These are phyloP conservation scores for Pseudoatta argentina DNA, from an alignment of 1,140 invertebrate genomes.

Conservation along the genomic window DNA sequence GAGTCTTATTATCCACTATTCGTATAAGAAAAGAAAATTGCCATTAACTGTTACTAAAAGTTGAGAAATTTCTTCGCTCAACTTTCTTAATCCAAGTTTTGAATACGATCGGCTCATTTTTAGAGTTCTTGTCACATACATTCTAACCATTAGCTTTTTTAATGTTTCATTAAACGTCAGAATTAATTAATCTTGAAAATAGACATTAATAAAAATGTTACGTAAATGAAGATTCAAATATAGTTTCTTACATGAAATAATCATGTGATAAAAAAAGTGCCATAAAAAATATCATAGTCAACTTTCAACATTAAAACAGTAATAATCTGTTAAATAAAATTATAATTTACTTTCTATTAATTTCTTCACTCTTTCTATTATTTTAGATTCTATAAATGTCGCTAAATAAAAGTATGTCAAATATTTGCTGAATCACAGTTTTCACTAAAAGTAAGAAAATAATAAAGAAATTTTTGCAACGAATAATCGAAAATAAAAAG, in stretches of 20 bases:
- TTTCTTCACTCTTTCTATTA: not conserved
- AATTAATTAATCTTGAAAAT: conserved; percentile 14
- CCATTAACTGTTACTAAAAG: conserved; percentile 15
- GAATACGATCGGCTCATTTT: not conserved
- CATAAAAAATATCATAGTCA: not conserved
- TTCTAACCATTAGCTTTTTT: not conserved
- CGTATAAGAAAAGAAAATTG: conserved; percentile 11
- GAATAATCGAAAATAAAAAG: not conserved
- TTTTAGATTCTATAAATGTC: not conserved
- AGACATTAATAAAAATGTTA: not conserved
- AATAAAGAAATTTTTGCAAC: not conserved
- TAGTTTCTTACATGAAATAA: not conserved
- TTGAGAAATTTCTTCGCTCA: conserved; percentile 17
- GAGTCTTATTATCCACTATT: conserved; percentile 2
- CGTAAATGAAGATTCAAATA: not conserved
- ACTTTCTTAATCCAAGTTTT: conserved; percentile 34
- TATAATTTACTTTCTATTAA: not conserved
- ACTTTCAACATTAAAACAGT: not conserved
- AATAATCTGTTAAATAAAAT: not conserved
- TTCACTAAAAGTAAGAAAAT: not conserved
- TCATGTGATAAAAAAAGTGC: not conserved
- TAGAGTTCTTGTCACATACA: not conserved
- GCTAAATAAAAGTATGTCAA: not conserved
- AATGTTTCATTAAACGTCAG: conserved; percentile 6
- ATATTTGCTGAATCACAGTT: not conserved